Percentiles rank a stretch among this genome's conserved stretches.
Conservation (phyloP, 2,888 invertebrate species). For the Xanthostigma xanthostigma region DNA sequence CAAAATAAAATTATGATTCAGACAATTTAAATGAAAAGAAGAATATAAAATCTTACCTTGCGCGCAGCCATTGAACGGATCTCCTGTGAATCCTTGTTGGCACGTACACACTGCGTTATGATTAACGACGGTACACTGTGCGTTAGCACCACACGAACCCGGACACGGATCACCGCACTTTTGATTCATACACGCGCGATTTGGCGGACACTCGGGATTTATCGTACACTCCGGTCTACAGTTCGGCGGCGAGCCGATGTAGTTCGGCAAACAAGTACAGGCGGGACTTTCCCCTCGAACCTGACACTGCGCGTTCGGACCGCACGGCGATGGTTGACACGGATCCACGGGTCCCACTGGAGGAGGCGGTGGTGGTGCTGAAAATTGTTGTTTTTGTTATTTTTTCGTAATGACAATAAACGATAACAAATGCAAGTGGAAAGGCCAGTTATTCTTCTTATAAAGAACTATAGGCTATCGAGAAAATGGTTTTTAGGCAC, state of each 20-base stretch:
- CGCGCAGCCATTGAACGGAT: slow-evolving; percentile 57
- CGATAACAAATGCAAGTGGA: too few relatives aligned
- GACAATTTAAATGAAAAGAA: background rate
- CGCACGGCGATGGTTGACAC: slow-evolving; percentile 53
- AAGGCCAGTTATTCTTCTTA: too few relatives aligned
- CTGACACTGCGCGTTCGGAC: slow-evolving; percentile 36
- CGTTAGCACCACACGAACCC: slow-evolving; percentile 48
- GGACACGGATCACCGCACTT: slow-evolving; percentile 59
- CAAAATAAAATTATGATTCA: background rate
- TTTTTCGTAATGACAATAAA: too few relatives aligned
- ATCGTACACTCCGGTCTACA: slow-evolving; percentile 58
- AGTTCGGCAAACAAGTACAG: slow-evolving; percentile 45
- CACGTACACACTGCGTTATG: slow-evolving; percentile 63
- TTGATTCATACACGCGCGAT: slow-evolving; percentile 53
- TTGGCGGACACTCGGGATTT: slow-evolving; percentile 51
- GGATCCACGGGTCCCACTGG: slow-evolving; percentile 33
- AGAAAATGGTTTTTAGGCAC: too few relatives aligned
- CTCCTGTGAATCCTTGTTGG: slow-evolving; percentile 53
- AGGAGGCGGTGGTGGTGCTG: slow-evolving; percentile 8
- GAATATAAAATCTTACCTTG: slow-evolving; percentile 33
- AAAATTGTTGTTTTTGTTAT: background rate
- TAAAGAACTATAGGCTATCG: too few relatives aligned
- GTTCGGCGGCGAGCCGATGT: slow-evolving; percentile 45
- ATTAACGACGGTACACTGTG: slow-evolving; percentile 51
- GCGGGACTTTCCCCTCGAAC: slow-evolving; percentile 30